phyloP scores from a whole-genome alignment of 2,797 vertebrate genomes.

The Pogonophryne albipinna region DNA sequence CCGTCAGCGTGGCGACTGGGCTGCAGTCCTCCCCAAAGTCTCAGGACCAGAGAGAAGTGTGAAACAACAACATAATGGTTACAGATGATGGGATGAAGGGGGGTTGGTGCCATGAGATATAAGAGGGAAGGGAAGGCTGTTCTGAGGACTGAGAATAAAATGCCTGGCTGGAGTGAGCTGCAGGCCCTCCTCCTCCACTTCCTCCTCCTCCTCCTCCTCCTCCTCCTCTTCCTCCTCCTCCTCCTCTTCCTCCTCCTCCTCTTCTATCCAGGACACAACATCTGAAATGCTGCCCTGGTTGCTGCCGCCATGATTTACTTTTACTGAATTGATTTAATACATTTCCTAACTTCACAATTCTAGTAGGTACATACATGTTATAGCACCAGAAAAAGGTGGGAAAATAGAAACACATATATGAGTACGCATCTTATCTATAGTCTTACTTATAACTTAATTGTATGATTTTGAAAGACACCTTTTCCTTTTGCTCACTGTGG shows the following conservation, averaged over 20 bases:
- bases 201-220: constrained; percentile 21
- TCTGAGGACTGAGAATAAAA: constrained; percentile 65
- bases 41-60: constrained; percentile 56
- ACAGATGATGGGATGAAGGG: constrained; percentile 63
- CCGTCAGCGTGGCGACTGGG: constrained; percentile 49
- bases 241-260: constrained; percentile 32
- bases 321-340: constrained; percentile 7
- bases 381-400: not conserved
- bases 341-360: constrained; percentile 5
- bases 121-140: constrained; percentile 37
- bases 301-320: constrained; percentile 18
- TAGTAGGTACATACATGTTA: not conserved
- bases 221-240: constrained; percentile 38
- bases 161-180: constrained; percentile 69
- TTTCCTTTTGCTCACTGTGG: not conserved
- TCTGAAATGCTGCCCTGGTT: constrained; percentile 42
- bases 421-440: too few relatives aligned
- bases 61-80: constrained; percentile 73
- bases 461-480: not conserved
- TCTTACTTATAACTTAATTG: not conserved
- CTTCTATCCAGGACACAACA: constrained; percentile 46
- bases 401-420: constrained; percentile 7
- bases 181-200: constrained; percentile 49
- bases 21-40: constrained; percentile 50
- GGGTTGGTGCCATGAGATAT: constrained; percentile 20